phyloP scores from a whole-genome alignment of 2,797 vertebrate genomes.

The Myotis daubentonii region DNA sequence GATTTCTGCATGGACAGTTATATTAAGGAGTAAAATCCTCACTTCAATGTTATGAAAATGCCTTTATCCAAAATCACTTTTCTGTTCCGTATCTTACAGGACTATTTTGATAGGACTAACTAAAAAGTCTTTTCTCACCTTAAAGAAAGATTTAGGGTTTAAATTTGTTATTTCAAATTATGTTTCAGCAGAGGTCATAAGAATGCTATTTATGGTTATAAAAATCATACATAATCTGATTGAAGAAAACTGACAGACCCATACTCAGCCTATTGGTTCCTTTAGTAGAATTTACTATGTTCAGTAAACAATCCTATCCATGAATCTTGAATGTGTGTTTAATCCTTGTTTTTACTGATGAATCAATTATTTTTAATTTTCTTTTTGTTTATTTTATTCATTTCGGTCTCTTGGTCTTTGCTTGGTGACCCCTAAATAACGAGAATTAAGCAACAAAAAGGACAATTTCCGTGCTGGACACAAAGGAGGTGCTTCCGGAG shows the following conservation, averaged over 20 bases:
- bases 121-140: background rate
- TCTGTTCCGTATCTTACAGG: slow-evolving; percentile 17
- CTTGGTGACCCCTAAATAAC: slow-evolving; percentile 58
- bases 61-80: slow-evolving; percentile 17
- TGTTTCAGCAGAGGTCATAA: background rate
- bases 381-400: slow-evolving; percentile 63
- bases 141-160: background rate
- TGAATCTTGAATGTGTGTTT: background rate
- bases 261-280: background rate
- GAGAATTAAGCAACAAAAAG: slow-evolving; percentile 61
- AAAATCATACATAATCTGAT: background rate
- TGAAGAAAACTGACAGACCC: background rate
- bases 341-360: slow-evolving; percentile 6
- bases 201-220: background rate
- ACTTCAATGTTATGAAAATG: background rate
- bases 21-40: slow-evolving; percentile 12
- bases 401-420: slow-evolving; percentile 48
- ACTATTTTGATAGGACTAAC: background rate
- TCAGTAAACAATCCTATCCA: background rate
- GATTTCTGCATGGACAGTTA: background rate
- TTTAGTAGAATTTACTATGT: background rate
- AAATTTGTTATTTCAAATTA: slow-evolving; percentile 36
- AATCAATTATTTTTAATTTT: slow-evolving; percentile 44
- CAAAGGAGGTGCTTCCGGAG: slow-evolving; percentile 46
- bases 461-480: slow-evolving; percentile 43